phyloP scores from a whole-genome alignment of 2,797 vertebrate genomes.

The Propithecus perrieri region DNA sequence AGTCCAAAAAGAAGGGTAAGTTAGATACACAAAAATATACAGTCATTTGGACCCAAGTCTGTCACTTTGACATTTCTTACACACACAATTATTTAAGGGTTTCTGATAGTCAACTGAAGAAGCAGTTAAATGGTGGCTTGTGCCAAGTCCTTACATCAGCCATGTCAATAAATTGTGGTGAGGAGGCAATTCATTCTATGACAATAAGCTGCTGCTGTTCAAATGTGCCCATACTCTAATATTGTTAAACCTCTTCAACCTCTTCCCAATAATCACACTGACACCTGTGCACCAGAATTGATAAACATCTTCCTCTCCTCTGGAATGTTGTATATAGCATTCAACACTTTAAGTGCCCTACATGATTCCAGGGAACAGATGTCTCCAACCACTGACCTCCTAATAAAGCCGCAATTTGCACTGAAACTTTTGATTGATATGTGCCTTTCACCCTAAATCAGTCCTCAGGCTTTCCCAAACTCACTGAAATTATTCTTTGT shows the following conservation, averaged over 20 bases:
- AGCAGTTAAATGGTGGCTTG: slow-evolving; percentile 77
- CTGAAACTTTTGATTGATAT: neutral
- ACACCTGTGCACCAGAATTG: neutral
- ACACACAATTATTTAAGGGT: slow-evolving; percentile 80
- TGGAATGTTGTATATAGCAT: neutral
- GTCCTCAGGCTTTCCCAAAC: neutral
- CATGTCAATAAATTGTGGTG: slow-evolving; percentile 80
- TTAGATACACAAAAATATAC: neutral
- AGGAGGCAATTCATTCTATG: slow-evolving; percentile 76
- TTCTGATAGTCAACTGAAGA: slow-evolving; percentile 76
- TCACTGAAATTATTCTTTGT: neutral
- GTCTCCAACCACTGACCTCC: neutral
- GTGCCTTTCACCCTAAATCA: neutral
- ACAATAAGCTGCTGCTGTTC: slow-evolving; percentile 74
- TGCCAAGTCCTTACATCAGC: slow-evolving; percentile 73
- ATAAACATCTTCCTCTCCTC: neutral
- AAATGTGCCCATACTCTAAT: slow-evolving; percentile 75
- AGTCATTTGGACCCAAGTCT: slow-evolving; percentile 65
- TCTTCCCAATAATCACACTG: slow-evolving; percentile 62
- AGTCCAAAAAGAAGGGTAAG: neutral
- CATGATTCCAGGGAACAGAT: neutral
- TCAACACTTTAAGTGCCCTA: neutral
- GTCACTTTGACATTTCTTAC: slow-evolving; percentile 79
- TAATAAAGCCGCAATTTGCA: neutral
- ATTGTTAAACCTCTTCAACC: slow-evolving; percentile 74